These are phyloP conservation scores for Flexamia atlantica DNA, from an alignment of 2,888 invertebrate species.

Conservation along the genomic window DNA sequence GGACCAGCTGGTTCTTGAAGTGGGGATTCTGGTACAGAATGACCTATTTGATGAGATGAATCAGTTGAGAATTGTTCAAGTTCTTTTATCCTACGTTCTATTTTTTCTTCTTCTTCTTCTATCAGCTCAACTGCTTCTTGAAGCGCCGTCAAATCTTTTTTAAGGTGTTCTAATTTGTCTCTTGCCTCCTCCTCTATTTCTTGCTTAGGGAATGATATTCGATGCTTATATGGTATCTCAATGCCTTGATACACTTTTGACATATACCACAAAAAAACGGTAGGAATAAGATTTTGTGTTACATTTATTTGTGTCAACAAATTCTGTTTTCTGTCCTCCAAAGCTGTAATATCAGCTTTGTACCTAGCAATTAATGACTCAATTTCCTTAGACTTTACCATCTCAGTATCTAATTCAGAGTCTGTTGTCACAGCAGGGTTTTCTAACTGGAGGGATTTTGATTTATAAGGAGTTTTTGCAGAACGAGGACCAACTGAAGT, in stretches of 20 bases:
- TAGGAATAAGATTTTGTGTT: not conserved
- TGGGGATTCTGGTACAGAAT: too few relatives aligned
- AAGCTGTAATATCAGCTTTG: not conserved
- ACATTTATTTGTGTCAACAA: constrained; percentile 7
- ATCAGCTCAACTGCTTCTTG: constrained; percentile 1
- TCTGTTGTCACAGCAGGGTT: too few relatives aligned
- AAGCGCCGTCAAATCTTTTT: not conserved
- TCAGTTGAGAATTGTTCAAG: not conserved
- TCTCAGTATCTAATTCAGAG: too few relatives aligned
- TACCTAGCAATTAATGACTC: constrained; percentile 9
- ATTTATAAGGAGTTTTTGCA: too few relatives aligned
- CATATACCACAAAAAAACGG: not conserved
- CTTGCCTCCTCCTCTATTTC: constrained; percentile 8
- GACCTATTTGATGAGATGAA: too few relatives aligned
- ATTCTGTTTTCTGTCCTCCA: constrained; percentile 25
- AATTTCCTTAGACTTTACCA: not conserved
- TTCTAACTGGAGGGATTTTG: too few relatives aligned
- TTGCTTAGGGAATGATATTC: not conserved
- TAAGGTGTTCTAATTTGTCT: constrained; percentile 7
- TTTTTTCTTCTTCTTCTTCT: constrained; percentile 15
- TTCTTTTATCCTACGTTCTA: constrained; percentile 14
- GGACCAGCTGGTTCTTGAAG: too few relatives aligned
- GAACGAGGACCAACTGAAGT: too few relatives aligned
- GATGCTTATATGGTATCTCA: not conserved
- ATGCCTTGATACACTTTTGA: not conserved